Evolutionary conservation across 2,888 invertebrate species (phyloP).

Genomic region (Ryuthela nishihirai): DNA sequence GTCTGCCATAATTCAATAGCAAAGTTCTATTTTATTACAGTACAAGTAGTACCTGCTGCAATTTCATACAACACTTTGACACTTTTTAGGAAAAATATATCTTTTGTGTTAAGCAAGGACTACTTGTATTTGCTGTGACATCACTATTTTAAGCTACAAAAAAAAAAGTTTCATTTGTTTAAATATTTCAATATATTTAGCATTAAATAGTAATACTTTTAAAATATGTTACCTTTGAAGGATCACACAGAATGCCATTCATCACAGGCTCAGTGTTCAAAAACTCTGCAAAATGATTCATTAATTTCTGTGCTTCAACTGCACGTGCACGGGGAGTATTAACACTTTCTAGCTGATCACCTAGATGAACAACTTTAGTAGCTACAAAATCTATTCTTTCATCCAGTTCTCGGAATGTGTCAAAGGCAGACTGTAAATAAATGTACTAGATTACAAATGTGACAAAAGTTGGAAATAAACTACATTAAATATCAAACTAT

Average conservation of each 20-base stretch:
- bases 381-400: constrained; percentile 95
- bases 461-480: too few relatives aligned
- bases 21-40: too few relatives aligned
- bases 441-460: too few relatives aligned
- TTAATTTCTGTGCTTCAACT: constrained; percentile 87
- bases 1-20: too few relatives aligned
- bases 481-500: too few relatives aligned
- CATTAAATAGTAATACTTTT: neutral
- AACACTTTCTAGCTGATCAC: constrained; percentile 95
- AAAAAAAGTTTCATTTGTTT: neutral
- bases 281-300: constrained; percentile 90
- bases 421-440: constrained; percentile 66
- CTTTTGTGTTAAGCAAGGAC: neutral
- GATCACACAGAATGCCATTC: constrained; percentile 31
- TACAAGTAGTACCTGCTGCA: too few relatives aligned
- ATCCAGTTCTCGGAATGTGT: constrained; percentile 86
- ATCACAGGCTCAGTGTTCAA: constrained; percentile 69
- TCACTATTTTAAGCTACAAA: neutral
- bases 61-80: too few relatives aligned
- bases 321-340: constrained; percentile 91
- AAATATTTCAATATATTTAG: neutral
- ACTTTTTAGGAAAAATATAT: neutral
- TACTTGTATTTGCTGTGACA: neutral
- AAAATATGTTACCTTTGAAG: constrained; percentile 22
- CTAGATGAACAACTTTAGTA: constrained; percentile 95